phyloP scores from a whole-genome alignment of 2,888 invertebrate genomes.

The Dryobotodes eremita region DNA sequence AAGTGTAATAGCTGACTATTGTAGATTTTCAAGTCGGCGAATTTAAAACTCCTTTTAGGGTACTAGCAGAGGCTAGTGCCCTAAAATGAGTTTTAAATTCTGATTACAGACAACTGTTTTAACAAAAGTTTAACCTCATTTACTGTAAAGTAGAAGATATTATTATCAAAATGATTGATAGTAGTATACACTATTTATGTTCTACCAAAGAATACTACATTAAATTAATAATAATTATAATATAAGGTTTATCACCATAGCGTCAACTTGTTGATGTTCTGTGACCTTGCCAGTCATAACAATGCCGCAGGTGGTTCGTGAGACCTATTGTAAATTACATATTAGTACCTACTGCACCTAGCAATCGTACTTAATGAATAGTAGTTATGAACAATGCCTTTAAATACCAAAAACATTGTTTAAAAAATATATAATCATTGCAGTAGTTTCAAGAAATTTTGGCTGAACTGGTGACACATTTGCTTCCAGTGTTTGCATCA shows the following conservation, averaged over 20 bases:
- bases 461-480: not conserved
- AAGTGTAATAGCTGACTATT: too few species aligned
- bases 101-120: not conserved
- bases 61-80: too few species aligned
- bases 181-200: slow-evolving; percentile 17
- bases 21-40: too few species aligned
- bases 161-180: not conserved
- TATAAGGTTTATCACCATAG: slow-evolving; percentile 17
- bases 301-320: slow-evolving; percentile 47
- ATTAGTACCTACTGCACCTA: slow-evolving; percentile 14
- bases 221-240: slow-evolving; percentile 9
- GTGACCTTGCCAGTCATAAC: slow-evolving; percentile 41
- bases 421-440: slow-evolving; percentile 2
- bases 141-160: not conserved
- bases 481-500: not conserved
- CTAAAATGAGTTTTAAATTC: not conserved
- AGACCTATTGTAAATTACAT: slow-evolving; percentile 30
- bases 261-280: slow-evolving; percentile 41
- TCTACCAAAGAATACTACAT: slow-evolving; percentile 17
- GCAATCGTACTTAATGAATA: slow-evolving; percentile 24
- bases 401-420: slow-evolving; percentile 2
- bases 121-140: not conserved
- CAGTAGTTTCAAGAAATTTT: not conserved
- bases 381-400: slow-evolving; percentile 18
- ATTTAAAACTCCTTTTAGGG: too few species aligned